Evolutionary conservation across 2,797 vertebrate genomes (phyloP).

Genomic region (Ciconia nigra): DNA sequence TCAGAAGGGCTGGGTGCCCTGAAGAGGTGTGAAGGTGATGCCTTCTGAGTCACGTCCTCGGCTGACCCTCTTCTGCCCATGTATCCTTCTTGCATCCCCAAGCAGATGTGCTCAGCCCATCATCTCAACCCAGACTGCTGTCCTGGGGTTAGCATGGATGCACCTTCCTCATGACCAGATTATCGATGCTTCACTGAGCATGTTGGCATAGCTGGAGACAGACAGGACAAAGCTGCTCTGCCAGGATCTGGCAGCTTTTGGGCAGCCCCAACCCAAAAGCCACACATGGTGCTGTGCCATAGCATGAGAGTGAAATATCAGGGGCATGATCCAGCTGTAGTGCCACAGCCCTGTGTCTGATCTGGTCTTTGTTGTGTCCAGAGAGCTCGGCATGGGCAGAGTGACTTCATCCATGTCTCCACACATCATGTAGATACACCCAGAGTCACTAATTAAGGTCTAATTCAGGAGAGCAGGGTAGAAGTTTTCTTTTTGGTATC

Average conservation of each 20-base stretch:
- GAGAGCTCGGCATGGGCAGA: background rate
- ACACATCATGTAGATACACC: background rate
- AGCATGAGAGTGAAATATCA: background rate
- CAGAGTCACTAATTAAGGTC: background rate
- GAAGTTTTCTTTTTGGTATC: background rate
- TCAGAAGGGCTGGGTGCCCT: background rate
- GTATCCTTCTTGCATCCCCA: background rate
- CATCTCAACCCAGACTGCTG: background rate
- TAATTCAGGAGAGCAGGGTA: background rate
- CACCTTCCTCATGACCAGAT: background rate
- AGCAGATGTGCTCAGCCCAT: background rate
- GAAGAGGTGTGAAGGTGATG: background rate
- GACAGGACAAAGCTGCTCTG: background rate
- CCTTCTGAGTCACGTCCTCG: background rate
- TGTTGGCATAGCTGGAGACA: background rate
- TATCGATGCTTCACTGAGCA: background rate
- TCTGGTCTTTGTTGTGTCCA: background rate
- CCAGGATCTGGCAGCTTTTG: background rate
- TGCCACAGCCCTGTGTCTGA: background rate
- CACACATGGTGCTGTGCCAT: background rate
- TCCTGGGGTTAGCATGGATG: background rate
- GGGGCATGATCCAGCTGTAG: background rate
- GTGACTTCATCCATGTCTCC: background rate
- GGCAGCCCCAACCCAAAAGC: background rate
- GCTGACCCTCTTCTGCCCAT: rapidly evolving